Evolutionary conservation across 2,888 invertebrate genomes (phyloP), one percentile per base, ranked within the genome.

Genomic region (Halocaridina rubra): DNA sequence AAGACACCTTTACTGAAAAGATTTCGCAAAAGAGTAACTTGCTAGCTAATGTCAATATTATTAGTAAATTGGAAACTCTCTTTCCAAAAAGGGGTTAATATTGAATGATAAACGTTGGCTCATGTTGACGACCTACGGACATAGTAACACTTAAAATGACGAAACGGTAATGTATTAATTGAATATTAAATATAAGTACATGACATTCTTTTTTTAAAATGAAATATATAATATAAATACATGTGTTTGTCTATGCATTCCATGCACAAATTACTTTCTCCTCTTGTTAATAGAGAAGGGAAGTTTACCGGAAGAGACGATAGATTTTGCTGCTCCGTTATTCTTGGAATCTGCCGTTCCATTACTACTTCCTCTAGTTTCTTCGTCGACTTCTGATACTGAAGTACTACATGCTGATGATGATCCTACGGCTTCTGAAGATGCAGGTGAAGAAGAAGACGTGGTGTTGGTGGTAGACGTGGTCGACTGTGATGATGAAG

Each of bases 211-310:
- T n/a, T n/a, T n/a, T n/a, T n/a, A n/a, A n/a, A n/a, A n/a, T n/a
- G n/a, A n/a, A n/a, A n/a, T n/a, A n/a, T n/a, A n/a, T n/a, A n/a
- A 53, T 16, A 16, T 53, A 53, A 16, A 19, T 19, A n/a, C 3
- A 19, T 53, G 3, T n/a, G 53, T 53, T 7, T 5, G 53, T 53
- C n/a, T 53, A 16, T 2, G 2, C 2, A 46, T 16, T 4, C 1
- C 53, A 5, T n/a, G 5, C 7, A 27, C 24, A 13, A 0, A 53
- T 53, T 76, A 76, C 74, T 81, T 76, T 76, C 53, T 81, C 81
- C 76, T 76, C 39, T 81, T 81, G 19, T 33, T 69, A 29, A 29
- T 81, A 2, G 29, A 33, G 24, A 74, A 80, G 27, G 76, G 57
- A n/a, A 39, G 29, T 67, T 76, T 76, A 67, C 39, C 69, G 30